A percentile compares a stretch with the other conserved stretches of the same genome.
These are phyloP conservation scores for Chromis chromis DNA, from an alignment of 2,797 vertebrate genomes.

Conservation along the genomic window DNA sequence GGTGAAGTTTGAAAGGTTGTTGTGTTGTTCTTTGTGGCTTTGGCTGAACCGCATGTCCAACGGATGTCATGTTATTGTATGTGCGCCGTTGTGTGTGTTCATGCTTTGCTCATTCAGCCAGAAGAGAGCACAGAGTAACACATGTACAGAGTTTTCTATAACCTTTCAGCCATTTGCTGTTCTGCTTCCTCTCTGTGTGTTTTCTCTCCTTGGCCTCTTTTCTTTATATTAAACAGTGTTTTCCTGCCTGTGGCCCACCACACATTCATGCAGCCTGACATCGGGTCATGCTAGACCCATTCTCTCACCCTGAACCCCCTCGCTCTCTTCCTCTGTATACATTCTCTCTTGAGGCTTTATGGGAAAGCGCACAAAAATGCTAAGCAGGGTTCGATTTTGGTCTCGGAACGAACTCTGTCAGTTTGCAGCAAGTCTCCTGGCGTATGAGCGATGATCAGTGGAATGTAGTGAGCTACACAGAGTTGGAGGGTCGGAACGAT, in stretches of 20 bases:
- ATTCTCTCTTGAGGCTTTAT: slow-evolving; percentile 20
- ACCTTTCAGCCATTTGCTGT: slow-evolving; percentile 33
- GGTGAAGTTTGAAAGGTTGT: slow-evolving; percentile 35
- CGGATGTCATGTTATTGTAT: slow-evolving; percentile 56
- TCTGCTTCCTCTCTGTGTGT: slow-evolving; percentile 24
- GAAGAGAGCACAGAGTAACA: slow-evolving; percentile 18
- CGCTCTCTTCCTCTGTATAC: slow-evolving; percentile 10
- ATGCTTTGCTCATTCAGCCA: slow-evolving; percentile 33
- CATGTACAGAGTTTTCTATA: slow-evolving; percentile 43
- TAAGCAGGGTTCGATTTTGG: slow-evolving; percentile 7
- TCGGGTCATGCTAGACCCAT: slow-evolving; percentile 53
- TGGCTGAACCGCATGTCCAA: slow-evolving; percentile 29
- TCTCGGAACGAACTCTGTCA: not conserved
- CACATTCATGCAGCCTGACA: slow-evolving; percentile 69
- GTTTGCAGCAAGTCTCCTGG: not conserved
- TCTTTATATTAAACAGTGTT: slow-evolving; percentile 45
- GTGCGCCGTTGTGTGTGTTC: slow-evolving; percentile 33
- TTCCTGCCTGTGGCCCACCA: slow-evolving; percentile 49
- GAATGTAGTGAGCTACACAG: slow-evolving; percentile 55
- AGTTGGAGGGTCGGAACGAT: slow-evolving; percentile 34
- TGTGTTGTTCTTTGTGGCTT: slow-evolving; percentile 58
- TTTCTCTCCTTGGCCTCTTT: not conserved
- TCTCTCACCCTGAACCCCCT: not conserved
- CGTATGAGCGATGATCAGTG: slow-evolving; percentile 34
- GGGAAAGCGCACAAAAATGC: slow-evolving; percentile 19